Evolutionary conservation across 92 coral and sea anemone genomes (phyloP).

Genomic region (Siderastrea siderea): DNA sequence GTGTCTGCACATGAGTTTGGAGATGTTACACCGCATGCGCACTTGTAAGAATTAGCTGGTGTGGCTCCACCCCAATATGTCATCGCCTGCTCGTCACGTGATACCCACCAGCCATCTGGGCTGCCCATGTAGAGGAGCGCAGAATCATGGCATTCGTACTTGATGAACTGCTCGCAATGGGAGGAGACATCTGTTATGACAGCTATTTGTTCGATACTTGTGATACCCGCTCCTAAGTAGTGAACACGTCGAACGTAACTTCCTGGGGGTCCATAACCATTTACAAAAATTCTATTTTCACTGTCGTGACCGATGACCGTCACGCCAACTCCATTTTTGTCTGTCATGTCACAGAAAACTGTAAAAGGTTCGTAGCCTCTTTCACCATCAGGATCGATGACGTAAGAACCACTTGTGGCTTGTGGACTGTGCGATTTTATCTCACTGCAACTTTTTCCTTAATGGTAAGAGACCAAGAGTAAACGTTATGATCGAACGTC

Average conservation of each 20-base stretch:
- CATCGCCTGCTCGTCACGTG: constrained; percentile 38
- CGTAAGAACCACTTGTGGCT: too few species aligned
- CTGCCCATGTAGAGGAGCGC: not conserved
- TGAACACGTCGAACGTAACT: constrained; percentile 16
- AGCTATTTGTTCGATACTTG: constrained; percentile 15
- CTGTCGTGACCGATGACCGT: too few species aligned
- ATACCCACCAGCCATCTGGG: constrained; percentile 32
- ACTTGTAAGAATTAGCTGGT: constrained; percentile 35
- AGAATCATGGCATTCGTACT: constrained; percentile 20
- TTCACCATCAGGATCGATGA: too few species aligned
- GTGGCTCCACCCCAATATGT: constrained; percentile 56
- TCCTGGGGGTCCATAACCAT: not conserved
- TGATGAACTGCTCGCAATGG: constrained; percentile 53
- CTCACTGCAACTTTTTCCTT: too few species aligned
- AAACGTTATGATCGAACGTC: too few species aligned
- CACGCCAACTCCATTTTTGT: too few species aligned
- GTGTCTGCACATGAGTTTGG: constrained; percentile 26
- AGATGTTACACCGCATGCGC: constrained; percentile 62
- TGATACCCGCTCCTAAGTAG: not conserved
- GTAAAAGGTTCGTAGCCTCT: too few species aligned
- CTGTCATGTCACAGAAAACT: too few species aligned
- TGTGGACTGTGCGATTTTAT: too few species aligned
- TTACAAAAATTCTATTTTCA: not conserved
- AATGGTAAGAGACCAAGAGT: too few species aligned
- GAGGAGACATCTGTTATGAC: not conserved